Percentiles rank a stretch among this genome's conserved stretches.
phyloP scores from a whole-genome alignment of 1,140 invertebrate species.

The Drosophila murphyi region DNA sequence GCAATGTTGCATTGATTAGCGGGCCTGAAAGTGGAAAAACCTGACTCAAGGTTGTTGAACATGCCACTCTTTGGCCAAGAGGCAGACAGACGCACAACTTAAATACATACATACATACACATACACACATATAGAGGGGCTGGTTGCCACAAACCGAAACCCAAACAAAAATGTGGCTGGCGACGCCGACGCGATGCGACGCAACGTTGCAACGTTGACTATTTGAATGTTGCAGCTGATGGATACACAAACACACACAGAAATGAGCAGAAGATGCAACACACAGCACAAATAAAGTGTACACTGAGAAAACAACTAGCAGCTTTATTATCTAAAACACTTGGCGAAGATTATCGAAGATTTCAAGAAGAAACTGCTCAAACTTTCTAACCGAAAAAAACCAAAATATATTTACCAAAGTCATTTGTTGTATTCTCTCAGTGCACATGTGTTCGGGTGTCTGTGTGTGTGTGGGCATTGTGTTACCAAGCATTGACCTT shows the following conservation, averaged over 20 bases:
- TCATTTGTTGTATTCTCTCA: not conserved
- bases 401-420: too few species aligned
- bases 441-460: conserved; percentile 5
- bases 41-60: conserved; percentile 84
- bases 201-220: conserved; percentile 47
- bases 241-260: conserved; percentile 60
- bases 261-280: conserved; percentile 28
- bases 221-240: conserved; percentile 80
- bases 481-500: conserved; percentile 75
- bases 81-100: not conserved
- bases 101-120: not conserved
- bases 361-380: too few species aligned
- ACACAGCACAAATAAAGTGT: conserved; percentile 26
- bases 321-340: too few species aligned
- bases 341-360: too few species aligned
- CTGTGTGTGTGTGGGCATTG: conserved; percentile 28
- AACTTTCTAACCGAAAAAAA: too few species aligned
- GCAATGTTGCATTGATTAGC: conserved; percentile 58
- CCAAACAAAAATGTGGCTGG: conserved; percentile 57
- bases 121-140: not conserved
- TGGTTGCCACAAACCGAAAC: conserved; percentile 23
- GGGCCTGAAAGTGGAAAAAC: conserved; percentile 84
- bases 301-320: not conserved
- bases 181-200: conserved; percentile 24
- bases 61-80: conserved; percentile 51